Base-by-base conservation (phyloP, 2,797 vertebrate genomes). In the Eupleurogrammus muticus region DNA sequence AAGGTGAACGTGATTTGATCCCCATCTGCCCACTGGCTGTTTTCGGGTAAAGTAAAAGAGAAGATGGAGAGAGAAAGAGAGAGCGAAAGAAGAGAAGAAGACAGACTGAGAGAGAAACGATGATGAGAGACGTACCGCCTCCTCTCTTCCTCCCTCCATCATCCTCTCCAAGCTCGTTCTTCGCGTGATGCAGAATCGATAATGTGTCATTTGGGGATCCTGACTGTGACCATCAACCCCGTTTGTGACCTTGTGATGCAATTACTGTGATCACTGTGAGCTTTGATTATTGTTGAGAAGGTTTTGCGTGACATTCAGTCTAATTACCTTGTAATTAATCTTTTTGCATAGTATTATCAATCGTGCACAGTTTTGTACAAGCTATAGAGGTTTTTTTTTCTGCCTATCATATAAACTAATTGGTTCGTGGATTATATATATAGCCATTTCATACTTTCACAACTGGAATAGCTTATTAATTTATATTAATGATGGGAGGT, bases 1-100 rank as follows among this genome's bases (percentile, higher is more conserved):
- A 85, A 86, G 79, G 88, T 87, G 81, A 82, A 60, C 44, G 69
- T 69, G 71, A 84, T 82, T 75, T 79, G 73, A 91, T 80, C 85
- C 71, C 72, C 83, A 77, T 80, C 83, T 79, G 80, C 71, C 86
- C 78, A 75, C 46, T 49, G 83, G 86, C 83, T 87, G 75, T 58
- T 82, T 81, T 71, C 16, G 69, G 24, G 46, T 58, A 50, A 84
- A 82, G 80, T 70, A 82, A 77, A 80, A 75, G 66, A 66, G 54
- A 0, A 0, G 32, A 40, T 4, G 1, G 17, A 46, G 53, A 54
- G 64, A 49, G 60, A 58, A 32, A 63, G 35, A 56, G 46, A 35
- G 36, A 24, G 20, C 51, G 14, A 59, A 23, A 63, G 10, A 42
- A 17, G 16, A 7, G 6, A 36, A 8, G 10, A 36, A 42, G 12